These are phyloP conservation scores for Pyrocephalus nanus DNA, from an alignment of 2,797 vertebrate genomes.

Conservation along the genomic window DNA sequence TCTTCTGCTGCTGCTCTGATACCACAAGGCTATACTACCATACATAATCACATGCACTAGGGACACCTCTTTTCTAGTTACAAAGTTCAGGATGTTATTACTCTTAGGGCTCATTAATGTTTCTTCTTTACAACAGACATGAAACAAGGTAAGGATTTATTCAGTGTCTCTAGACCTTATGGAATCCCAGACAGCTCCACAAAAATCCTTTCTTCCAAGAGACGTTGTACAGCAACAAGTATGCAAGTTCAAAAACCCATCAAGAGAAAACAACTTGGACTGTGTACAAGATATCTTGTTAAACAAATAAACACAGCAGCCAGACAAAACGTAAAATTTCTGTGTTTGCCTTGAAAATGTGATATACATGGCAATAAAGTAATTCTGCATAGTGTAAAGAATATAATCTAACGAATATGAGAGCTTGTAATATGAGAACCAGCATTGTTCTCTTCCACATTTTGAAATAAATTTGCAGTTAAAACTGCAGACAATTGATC, in stretches of 20 bases:
- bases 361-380: not conserved
- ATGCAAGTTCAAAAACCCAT: not conserved
- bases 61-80: not conserved
- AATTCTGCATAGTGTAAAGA: not conserved
- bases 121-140: not conserved
- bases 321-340: not conserved
- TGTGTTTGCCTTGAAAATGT: not conserved
- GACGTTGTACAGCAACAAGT: not conserved
- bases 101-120: not conserved
- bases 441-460: not conserved
- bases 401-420: not conserved
- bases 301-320: not conserved
- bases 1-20: not conserved
- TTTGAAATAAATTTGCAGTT: not conserved
- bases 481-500: not conserved
- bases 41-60: not conserved
- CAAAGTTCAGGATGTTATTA: not conserved
- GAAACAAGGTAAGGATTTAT: not conserved
- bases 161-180: not conserved
- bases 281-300: not conserved
- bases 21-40: not conserved
- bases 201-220: not conserved
- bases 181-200: not conserved
- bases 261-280: not conserved
- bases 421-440: not conserved